These are phyloP conservation scores for Fopius arisanus DNA, from an alignment of 1,140 invertebrate species.

Conservation along the genomic window DNA sequence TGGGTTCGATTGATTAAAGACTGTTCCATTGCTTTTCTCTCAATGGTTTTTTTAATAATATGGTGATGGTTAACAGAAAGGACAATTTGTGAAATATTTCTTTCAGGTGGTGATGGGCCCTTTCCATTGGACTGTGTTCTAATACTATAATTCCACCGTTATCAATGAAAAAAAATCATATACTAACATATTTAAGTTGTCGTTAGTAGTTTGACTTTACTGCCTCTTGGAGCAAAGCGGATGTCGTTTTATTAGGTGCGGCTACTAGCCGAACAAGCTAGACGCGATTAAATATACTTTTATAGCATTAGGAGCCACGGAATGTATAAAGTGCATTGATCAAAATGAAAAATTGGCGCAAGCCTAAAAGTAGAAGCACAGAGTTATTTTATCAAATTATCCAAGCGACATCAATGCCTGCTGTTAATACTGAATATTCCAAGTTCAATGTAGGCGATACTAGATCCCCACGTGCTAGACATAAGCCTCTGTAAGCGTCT, in stretches of 20 bases:
- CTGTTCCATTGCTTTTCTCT: background rate
- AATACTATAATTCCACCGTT: background rate
- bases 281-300: background rate
- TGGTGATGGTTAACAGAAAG: background rate
- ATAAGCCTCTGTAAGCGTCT: too few relatives aligned
- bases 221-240: constrained; percentile 18
- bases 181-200: constrained; percentile 42
- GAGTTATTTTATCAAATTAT: background rate
- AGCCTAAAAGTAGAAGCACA: background rate
- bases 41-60: background rate
- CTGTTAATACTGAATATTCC: background rate
- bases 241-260: constrained; percentile 41
- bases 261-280: background rate
- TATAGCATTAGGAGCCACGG: background rate
- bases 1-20: background rate
- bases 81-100: constrained; percentile 35
- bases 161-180: constrained; percentile 28
- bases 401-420: constrained; percentile 50
- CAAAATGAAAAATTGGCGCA: background rate
- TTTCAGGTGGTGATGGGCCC: constrained; percentile 61
- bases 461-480: background rate
- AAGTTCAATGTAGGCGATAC: background rate
- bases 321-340: background rate
- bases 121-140: constrained; percentile 25
- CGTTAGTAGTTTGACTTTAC: constrained; percentile 21